These are phyloP conservation scores for Cariama cristata DNA, from an alignment of 2,113 vertebrate genomes.

Conservation along the genomic window DNA sequence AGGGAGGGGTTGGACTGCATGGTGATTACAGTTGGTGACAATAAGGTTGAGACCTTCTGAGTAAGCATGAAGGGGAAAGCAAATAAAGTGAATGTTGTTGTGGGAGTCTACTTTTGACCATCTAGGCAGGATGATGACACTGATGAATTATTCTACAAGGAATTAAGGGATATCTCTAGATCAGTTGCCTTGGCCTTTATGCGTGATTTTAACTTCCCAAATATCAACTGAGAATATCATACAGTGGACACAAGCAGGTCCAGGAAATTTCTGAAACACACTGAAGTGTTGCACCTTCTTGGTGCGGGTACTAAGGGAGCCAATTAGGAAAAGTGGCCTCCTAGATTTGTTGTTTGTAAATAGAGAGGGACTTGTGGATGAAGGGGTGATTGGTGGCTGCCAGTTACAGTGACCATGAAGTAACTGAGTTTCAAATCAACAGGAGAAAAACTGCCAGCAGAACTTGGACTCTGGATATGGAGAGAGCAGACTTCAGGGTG, in stretches of 20 bases:
- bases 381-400: not conserved
- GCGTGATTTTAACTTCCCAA: not conserved
- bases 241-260: not conserved
- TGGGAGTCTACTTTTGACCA: not conserved
- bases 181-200: not conserved
- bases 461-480: not conserved
- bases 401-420: not conserved
- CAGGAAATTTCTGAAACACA: not conserved
- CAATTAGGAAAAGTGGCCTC: not conserved
- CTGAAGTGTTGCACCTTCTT: not conserved
- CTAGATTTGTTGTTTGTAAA: not conserved
- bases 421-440: not conserved
- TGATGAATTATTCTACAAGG: not conserved
- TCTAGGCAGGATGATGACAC: rapidly evolving
- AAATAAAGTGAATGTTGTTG: not conserved
- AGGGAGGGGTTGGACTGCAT: not conserved
- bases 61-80: not conserved
- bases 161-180: not conserved
- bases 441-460: not conserved
- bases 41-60: rapidly evolving
- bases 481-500: not conserved
- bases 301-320: not conserved
- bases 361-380: not conserved
- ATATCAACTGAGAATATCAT: not conserved
- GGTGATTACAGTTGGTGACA: rapidly evolving